Percentiles rank a stretch among this genome's conserved stretches.
Conservation (phyloP, 1,140 invertebrate genomes). For the Galleria mellonella region DNA sequence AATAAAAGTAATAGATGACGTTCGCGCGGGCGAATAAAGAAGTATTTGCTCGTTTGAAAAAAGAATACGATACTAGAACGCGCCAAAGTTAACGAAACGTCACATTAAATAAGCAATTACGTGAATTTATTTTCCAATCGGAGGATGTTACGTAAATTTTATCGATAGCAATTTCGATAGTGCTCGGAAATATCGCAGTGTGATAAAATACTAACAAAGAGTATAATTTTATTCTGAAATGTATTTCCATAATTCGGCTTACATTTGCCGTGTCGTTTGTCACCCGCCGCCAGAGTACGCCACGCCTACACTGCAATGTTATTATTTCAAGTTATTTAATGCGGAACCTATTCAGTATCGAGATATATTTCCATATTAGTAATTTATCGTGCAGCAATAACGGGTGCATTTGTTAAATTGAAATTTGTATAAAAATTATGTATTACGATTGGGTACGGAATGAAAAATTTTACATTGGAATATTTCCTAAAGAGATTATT, state of each 20-base stretch:
- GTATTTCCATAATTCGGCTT: conserved; percentile 51
- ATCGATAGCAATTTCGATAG: conserved; percentile 67
- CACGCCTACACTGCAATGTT: conserved; percentile 13
- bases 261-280: conserved; percentile 39
- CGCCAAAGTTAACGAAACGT: conserved; percentile 23
- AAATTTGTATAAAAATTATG: no score
- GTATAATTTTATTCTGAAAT: conserved; percentile 52
- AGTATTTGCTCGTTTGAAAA: not conserved
- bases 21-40: not conserved
- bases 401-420: not conserved
- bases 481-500: no score
- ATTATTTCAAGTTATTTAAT: conserved; percentile 24
- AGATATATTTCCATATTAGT: conserved; percentile 13
- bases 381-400: conserved; percentile 14
- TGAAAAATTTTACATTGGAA: no score
- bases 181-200: conserved; percentile 38
- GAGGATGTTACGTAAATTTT: conserved; percentile 52
- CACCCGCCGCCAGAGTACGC: conserved; percentile 3
- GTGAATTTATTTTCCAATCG: conserved; percentile 52
- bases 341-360: conserved; percentile 14
- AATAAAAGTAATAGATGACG: conserved; percentile 23
- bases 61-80: not conserved
- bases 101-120: conserved; percentile 56
- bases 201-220: conserved; percentile 53
- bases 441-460: no score